Conservation (phyloP, 2,888 invertebrate genomes). For the Dione vanillae region DNA sequence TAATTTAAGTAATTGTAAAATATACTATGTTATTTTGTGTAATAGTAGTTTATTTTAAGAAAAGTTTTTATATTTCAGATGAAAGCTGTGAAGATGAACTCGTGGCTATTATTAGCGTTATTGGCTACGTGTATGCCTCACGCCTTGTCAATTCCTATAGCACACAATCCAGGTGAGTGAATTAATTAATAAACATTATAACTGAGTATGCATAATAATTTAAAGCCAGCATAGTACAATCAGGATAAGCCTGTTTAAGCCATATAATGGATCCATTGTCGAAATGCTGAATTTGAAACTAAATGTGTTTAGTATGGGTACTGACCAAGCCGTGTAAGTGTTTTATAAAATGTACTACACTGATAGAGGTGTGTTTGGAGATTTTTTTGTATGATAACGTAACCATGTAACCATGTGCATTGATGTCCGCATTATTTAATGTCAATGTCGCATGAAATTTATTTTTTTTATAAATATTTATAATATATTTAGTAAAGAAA, state of each 20-base stretch:
- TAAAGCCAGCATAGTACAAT: not conserved
- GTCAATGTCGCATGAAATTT: no score
- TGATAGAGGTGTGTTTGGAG: no score
- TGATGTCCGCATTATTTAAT: no score
- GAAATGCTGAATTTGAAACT: no score
- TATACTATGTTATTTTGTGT: not conserved
- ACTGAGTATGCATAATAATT: not conserved
- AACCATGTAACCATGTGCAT: no score
- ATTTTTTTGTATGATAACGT: no score
- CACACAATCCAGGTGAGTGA: constrained; percentile 37
- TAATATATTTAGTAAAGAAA: no score
- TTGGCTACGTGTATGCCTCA: constrained; percentile 10
- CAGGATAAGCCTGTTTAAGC: not conserved
- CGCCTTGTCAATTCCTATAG: constrained; percentile 35
- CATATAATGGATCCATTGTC: not conserved
- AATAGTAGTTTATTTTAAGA: not conserved
- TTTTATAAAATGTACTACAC: no score
- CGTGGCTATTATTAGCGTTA: constrained; percentile 28
- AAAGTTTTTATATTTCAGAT: constrained; percentile 28
- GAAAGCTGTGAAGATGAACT: constrained; percentile 21
- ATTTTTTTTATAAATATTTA: no score
- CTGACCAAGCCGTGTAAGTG: no score
- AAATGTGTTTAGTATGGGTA: no score
- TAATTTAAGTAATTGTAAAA: not conserved
- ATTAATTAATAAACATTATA: not conserved